Evolutionary conservation across 2,888 invertebrate genomes (phyloP).

Genomic region (Amphipyra berbera): DNA sequence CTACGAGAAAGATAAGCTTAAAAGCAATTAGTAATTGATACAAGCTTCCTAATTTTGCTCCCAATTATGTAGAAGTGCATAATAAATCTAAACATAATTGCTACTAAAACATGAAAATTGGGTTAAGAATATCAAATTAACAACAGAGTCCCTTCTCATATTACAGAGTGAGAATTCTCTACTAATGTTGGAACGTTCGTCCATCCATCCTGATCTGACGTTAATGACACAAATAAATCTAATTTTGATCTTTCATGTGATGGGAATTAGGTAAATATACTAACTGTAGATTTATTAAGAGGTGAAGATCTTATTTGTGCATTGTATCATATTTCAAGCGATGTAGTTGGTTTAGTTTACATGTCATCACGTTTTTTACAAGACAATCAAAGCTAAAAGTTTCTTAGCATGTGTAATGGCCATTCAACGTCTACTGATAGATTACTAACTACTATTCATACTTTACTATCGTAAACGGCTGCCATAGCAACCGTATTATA

Average conservation of each 20-base stretch:
- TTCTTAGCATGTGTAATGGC: no score
- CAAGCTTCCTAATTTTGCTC: slow-evolving; percentile 1
- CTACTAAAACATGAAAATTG: slow-evolving; percentile 34
- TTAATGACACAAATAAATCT: slow-evolving; percentile 47
- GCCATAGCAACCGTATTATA: no score
- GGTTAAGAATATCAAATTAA: slow-evolving; percentile 40
- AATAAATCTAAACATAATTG: slow-evolving; percentile 43
- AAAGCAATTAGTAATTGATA: slow-evolving; percentile 17
- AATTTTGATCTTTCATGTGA: slow-evolving; percentile 32
- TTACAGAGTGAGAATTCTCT: slow-evolving; percentile 33
- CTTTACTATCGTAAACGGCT: no score
- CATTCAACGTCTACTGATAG: no score
- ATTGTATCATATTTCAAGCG: neutral
- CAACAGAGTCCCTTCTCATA: slow-evolving; percentile 29
- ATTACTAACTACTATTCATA: no score
- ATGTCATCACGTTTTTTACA: no score
- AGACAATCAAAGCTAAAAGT: no score
- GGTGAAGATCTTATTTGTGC: neutral
- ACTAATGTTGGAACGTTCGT: slow-evolving; percentile 11
- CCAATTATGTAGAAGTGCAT: slow-evolving; percentile 18
- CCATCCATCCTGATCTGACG: slow-evolving; percentile 35
- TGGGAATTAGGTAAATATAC: slow-evolving; percentile 28
- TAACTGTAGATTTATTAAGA: neutral
- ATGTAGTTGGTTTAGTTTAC: neutral
- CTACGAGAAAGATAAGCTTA: no score